These are phyloP conservation scores for Perizoma flavofasciatum DNA, from an alignment of 2,888 invertebrate species.

Conservation along the genomic window DNA sequence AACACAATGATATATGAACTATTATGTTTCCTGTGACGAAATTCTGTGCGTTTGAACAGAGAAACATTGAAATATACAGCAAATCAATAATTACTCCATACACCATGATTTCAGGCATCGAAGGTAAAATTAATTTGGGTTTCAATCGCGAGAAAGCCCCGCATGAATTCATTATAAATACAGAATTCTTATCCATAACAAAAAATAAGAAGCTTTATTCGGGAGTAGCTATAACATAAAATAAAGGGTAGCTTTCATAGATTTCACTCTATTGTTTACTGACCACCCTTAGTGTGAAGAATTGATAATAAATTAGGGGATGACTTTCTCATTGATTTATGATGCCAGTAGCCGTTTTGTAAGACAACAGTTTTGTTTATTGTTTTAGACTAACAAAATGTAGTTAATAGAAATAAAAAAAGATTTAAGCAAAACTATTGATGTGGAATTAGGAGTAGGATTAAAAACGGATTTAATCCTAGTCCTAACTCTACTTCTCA, in stretches of 20 bases:
- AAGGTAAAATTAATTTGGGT: neutral
- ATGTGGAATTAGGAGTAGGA: slow-evolving; percentile 8
- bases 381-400: slow-evolving; percentile 31
- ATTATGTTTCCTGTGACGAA: slow-evolving; percentile 69
- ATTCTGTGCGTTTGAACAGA: slow-evolving; percentile 55
- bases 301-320: slow-evolving; percentile 52
- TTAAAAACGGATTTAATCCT: neutral
- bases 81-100: no score
- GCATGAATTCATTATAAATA: slow-evolving; percentile 30
- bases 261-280: slow-evolving; percentile 50
- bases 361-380: slow-evolving; percentile 38
- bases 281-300: slow-evolving; percentile 61
- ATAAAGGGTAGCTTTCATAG: slow-evolving; percentile 61
- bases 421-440: slow-evolving; percentile 26
- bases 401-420: slow-evolving; percentile 25
- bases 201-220: slow-evolving; percentile 67
- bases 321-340: slow-evolving; percentile 62
- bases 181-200: slow-evolving; percentile 30
- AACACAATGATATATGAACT: slow-evolving; percentile 76
- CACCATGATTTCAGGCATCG: neutral
- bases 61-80: slow-evolving; percentile 13
- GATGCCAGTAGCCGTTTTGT: slow-evolving; percentile 53
- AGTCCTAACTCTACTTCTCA: neutral
- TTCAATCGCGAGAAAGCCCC: slow-evolving; percentile 14
- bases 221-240: slow-evolving; percentile 66